A percentile compares a stretch with the other conserved stretches of the same genome.
These are phyloP conservation scores for Cervus canadensis DNA, from an alignment of 2,113 vertebrate genomes.

Conservation along the genomic window DNA sequence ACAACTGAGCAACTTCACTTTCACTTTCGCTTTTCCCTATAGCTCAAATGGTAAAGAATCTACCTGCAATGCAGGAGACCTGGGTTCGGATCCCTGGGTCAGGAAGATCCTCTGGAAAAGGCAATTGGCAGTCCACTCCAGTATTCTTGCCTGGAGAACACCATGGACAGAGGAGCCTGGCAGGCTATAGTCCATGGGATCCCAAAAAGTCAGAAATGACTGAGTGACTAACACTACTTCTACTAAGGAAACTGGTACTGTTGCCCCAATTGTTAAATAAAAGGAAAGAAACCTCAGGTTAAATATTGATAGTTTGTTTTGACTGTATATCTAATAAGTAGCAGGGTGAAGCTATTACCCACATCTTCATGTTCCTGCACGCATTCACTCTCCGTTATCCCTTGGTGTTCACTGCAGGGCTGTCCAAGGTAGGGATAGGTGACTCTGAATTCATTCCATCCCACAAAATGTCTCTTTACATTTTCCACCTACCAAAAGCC, in stretches of 20 bases:
- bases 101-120: not conserved
- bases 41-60: not conserved
- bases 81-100: not conserved
- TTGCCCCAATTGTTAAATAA: not conserved
- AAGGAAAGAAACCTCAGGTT: not conserved
- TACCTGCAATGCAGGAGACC: not conserved
- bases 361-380: not conserved
- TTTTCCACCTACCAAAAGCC: not conserved
- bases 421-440: not conserved
- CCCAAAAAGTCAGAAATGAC: not conserved
- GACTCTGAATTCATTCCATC: not conserved
- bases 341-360: not conserved
- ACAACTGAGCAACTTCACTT: not conserved
- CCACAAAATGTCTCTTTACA: not conserved
- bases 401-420: not conserved
- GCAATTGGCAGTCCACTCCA: not conserved
- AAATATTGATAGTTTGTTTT: not conserved
- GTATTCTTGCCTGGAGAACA: not conserved
- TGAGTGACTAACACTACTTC: not conserved
- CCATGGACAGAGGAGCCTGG: not conserved
- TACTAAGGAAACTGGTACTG: not conserved
- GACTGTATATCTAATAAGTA: not conserved
- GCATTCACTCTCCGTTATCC: not conserved
- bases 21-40: not conserved
- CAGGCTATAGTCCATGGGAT: not conserved